Conservation (phyloP, 2,113 vertebrate species). For the Xyliphius kryptos region DNA sequence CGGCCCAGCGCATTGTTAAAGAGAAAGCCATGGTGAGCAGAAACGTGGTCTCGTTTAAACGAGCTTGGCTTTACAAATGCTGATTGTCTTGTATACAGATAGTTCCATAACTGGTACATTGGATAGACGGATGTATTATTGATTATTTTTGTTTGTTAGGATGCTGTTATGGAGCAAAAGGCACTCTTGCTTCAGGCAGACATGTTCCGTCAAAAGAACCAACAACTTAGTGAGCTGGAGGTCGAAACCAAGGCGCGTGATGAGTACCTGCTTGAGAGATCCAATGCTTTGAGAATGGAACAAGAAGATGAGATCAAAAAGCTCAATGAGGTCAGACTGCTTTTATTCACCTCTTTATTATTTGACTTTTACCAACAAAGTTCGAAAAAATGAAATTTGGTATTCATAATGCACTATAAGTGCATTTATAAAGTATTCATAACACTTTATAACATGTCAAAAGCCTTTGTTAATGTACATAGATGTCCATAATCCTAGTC, state of each 20-base stretch:
- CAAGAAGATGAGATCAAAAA: slow-evolving; percentile 80
- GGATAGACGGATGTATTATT: background rate
- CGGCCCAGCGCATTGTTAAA: slow-evolving; percentile 55
- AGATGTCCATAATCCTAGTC: too few relatives aligned
- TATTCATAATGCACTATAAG: too few relatives aligned
- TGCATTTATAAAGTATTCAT: too few relatives aligned
- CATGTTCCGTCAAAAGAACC: slow-evolving; percentile 52
- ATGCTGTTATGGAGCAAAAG: slow-evolving; percentile 61
- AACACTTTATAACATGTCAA: too few relatives aligned
- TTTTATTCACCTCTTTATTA: background rate
- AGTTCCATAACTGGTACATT: too few relatives aligned
- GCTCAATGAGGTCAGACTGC: slow-evolving; percentile 66
- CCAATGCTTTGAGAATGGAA: slow-evolving; percentile 67
- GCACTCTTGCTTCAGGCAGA: slow-evolving; percentile 61
- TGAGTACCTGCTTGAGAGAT: slow-evolving; percentile 63
- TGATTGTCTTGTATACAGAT: too few relatives aligned
- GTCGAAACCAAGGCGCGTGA: slow-evolving; percentile 62
- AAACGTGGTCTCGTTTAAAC: background rate
- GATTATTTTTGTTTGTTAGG: slow-evolving; percentile 47
- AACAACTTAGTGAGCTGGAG: slow-evolving; percentile 70
- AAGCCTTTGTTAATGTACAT: too few relatives aligned
- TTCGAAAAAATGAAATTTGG: too few relatives aligned
- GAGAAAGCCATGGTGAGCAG: slow-evolving; percentile 51
- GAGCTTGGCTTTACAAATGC: background rate
- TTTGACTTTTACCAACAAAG: too few relatives aligned